Base-by-base conservation (phyloP, 2,888 invertebrate species). In the Helleia helle region DNA sequence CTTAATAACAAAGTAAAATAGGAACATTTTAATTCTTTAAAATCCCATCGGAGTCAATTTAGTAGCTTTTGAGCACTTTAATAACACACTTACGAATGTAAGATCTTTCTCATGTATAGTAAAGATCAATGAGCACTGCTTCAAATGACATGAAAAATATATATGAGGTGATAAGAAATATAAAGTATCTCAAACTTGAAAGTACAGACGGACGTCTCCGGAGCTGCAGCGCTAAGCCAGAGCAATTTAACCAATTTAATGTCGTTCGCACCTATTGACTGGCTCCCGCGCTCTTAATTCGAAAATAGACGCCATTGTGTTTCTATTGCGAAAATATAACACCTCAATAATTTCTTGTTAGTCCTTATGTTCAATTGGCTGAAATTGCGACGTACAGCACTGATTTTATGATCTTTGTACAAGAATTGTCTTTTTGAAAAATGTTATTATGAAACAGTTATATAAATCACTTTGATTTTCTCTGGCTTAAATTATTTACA, bases 231-330 rank as follows among this genome's bases (percentile, higher is more conserved):
- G 65, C 68, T 67, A 65, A 69, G 65, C 71, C 69, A 62, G 71
- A 79, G 74, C 77, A 80, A 80, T 81, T 80, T 73, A 76, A 74
- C 79, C 81, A 83, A 81, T 83, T 81, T 80, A 77, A 77, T 79
- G 71, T 79, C 73, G 72, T 79, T 74, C 75, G 65, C 59, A 61
- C 68, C 79, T 69, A 80, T 80, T 80, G 77, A 79, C 69, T 69
- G 66, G 59, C 69, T 71, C 70, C 64, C 71, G 70, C 68, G 76
- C 48, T 74, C 79, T 73, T 72, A 71, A 81, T 79, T 77, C 67
- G 71, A 80, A 81, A 76, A 81, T 79, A 72, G 71, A 72, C 60
- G 59, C 69, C 59, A 70, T 76, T 75, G 74, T 75, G 62, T 62
- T 67, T 56, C 58, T 55, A 53, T 62, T 62, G 70, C 66, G 56